Percentiles rank a stretch among this genome's conserved stretches.
Conservation (phyloP, 2,888 invertebrate species). For the Bruchidius siliquastri region DNA sequence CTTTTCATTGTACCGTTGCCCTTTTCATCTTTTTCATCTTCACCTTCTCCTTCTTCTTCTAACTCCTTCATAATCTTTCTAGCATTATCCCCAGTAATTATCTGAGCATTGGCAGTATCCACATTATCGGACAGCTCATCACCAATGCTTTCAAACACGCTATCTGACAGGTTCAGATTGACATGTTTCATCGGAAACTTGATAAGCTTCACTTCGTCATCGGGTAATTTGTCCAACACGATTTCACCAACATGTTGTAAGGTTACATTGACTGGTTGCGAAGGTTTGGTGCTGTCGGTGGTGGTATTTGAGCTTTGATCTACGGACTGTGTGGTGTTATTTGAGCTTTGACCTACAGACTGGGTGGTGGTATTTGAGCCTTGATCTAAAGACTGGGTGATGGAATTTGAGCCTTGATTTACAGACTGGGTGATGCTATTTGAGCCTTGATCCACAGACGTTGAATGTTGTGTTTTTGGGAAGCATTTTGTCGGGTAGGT, state of each 20-base stretch:
- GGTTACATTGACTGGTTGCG: slow-evolving; percentile 5
- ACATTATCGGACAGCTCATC: slow-evolving; percentile 42
- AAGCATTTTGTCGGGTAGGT: neutral
- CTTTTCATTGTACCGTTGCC: neutral
- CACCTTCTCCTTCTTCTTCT: neutral
- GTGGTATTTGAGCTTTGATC: slow-evolving; percentile 6
- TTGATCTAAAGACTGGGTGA: slow-evolving; percentile 6
- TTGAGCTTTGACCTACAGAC: neutral
- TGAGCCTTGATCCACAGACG: slow-evolving; percentile 6
- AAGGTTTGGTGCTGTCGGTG: neutral
- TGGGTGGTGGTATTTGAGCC: slow-evolving; percentile 1
- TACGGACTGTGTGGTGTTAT: neutral
- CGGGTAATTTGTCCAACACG: slow-evolving; percentile 35
- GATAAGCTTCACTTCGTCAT: slow-evolving; percentile 36
- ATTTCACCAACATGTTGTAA: slow-evolving; percentile 30
- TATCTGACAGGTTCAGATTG: slow-evolving; percentile 40
- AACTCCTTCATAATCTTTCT: slow-evolving; percentile 31
- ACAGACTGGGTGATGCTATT: neutral
- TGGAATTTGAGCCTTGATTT: neutral
- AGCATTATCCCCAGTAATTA: slow-evolving; percentile 36
- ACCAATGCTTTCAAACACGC: slow-evolving; percentile 43
- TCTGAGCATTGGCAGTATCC: slow-evolving; percentile 37
- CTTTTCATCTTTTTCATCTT: neutral
- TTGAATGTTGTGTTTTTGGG: neutral
- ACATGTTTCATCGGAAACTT: slow-evolving; percentile 37